Conservation (phyloP, 2,888 invertebrate genomes). For the Globia sparganii region DNA sequence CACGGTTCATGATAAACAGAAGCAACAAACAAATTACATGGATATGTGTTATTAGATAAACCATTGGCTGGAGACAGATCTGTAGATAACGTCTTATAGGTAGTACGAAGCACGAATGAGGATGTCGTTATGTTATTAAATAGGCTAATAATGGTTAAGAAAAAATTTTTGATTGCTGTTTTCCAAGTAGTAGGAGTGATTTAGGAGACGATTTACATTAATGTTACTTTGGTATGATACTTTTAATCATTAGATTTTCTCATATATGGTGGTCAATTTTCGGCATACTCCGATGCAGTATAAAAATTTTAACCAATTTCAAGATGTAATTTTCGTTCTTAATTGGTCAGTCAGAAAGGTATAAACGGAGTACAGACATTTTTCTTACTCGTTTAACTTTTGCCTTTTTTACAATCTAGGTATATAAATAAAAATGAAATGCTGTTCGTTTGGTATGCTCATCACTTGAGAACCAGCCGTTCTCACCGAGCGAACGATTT, state of each 20-base stretch:
- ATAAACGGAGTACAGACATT: neutral
- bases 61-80: constrained; percentile 66
- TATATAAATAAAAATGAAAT: no score
- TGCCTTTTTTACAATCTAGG: neutral
- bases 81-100: constrained; percentile 58
- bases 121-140: constrained; percentile 68
- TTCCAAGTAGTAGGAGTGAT: constrained; percentile 3
- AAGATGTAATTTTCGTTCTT: no score
- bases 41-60: constrained; percentile 65
- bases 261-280: neutral
- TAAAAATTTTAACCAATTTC: neutral
- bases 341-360: no score
- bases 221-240: neutral
- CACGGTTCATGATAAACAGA: constrained; percentile 81
- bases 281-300: neutral
- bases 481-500: no score
- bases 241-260: neutral
- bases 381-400: neutral
- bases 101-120: constrained; percentile 57
- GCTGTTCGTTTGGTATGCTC: neutral
- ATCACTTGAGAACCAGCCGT: neutral
- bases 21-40: constrained; percentile 72
- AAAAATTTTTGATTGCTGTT: constrained; percentile 54
- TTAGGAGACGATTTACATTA: constrained; percentile 21
- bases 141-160: constrained; percentile 52